A percentile compares a stretch with the other conserved stretches of the same genome.
Evolutionary conservation across 2,113 vertebrate species (phyloP).

Genomic region (Gambusia holbrooki): DNA sequence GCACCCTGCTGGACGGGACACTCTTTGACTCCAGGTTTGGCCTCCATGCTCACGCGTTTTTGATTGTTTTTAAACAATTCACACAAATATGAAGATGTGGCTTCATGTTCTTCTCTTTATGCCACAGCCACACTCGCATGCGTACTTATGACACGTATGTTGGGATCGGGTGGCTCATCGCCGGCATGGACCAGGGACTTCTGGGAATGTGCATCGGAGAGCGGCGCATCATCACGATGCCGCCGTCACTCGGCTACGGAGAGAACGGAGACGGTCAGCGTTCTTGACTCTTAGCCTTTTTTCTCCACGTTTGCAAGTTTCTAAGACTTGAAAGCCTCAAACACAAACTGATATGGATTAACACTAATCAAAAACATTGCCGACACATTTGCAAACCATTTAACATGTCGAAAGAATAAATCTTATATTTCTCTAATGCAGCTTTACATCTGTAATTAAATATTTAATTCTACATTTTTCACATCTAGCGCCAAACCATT

Average conservation of each 20-base stretch:
- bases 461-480: too few relatives aligned
- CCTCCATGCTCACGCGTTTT: not conserved
- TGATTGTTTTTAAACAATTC: not conserved
- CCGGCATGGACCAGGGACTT: slow-evolving; percentile 97
- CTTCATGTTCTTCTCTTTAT: not conserved
- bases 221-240: slow-evolving; percentile 91
- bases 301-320: not conserved
- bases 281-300: not conserved
- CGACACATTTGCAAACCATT: too few relatives aligned
- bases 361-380: not conserved
- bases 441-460: too few relatives aligned
- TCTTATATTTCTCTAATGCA: too few relatives aligned
- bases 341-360: not conserved
- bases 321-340: too few relatives aligned
- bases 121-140: slow-evolving; percentile 91
- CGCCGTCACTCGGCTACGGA: slow-evolving; percentile 93
- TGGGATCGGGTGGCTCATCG: slow-evolving; percentile 97
- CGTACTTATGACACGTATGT: slow-evolving; percentile 96
- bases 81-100: not conserved
- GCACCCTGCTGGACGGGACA: slow-evolving; percentile 94
- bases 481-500: too few relatives aligned
- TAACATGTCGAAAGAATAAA: too few relatives aligned
- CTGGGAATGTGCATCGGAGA: slow-evolving; percentile 97
- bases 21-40: slow-evolving; percentile 95
- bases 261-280: slow-evolving; percentile 92